Conservation (phyloP, 2,113 vertebrate species). For the Crotalus horridus region DNA sequence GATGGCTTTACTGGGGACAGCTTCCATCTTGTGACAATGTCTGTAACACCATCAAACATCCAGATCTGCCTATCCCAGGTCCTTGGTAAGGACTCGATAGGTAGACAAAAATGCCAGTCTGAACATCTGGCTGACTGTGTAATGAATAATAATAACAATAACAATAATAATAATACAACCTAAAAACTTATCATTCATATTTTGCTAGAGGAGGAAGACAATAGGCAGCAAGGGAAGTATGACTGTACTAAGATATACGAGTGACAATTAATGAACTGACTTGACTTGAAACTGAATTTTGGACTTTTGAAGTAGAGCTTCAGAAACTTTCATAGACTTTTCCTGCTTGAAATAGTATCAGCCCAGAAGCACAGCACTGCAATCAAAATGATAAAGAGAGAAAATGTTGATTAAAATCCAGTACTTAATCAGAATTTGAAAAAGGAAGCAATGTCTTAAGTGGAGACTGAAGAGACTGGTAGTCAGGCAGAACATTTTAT, state of each 20-base stretch:
- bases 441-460: neutral
- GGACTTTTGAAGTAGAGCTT: neutral
- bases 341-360: neutral
- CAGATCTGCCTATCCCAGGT: too few relatives aligned
- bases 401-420: neutral
- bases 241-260: neutral
- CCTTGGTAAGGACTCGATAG: too few relatives aligned
- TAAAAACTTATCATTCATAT: neutral
- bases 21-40: too few relatives aligned
- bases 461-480: neutral
- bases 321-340: neutral
- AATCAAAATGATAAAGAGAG: neutral
- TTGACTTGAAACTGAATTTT: neutral
- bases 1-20: too few relatives aligned
- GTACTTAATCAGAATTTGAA: neutral
- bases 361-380: neutral
- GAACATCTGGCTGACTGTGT: too few relatives aligned
- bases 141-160: too few relatives aligned
- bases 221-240: neutral
- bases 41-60: too few relatives aligned
- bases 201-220: neutral
- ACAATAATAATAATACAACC: neutral
- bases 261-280: neutral
- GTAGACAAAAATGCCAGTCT: too few relatives aligned
- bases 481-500: neutral